These are phyloP conservation scores for Pachyuromys duprasi DNA, from an alignment of 2,797 vertebrate species.

Conservation along the genomic window DNA sequence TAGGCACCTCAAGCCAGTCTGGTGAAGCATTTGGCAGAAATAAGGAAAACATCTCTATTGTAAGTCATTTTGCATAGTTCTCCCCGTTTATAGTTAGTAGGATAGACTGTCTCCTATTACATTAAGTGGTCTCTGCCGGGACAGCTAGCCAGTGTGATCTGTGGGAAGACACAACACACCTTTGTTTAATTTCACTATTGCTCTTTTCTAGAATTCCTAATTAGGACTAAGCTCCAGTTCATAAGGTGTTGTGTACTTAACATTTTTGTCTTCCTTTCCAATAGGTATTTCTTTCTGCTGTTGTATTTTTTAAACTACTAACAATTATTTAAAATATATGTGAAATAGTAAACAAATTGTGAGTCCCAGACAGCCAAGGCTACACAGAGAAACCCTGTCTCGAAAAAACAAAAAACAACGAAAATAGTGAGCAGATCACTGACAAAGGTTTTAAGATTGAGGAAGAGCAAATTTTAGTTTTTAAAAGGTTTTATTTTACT, in stretches of 20 bases:
- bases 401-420: too few relatives aligned
- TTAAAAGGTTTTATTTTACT: background rate
- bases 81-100: slow-evolving; percentile 21
- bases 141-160: slow-evolving; percentile 75
- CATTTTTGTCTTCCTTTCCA: background rate
- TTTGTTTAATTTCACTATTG: slow-evolving; percentile 7
- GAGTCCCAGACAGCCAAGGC: too few relatives aligned
- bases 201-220: background rate
- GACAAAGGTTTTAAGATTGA: background rate
- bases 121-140: slow-evolving; percentile 59
- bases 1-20: slow-evolving; percentile 79
- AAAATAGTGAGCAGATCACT: background rate
- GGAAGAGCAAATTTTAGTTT: background rate
- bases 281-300: background rate
- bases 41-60: slow-evolving; percentile 80
- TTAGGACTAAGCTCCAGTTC: background rate
- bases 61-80: slow-evolving; percentile 76
- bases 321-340: background rate
- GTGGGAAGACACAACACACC: slow-evolving; percentile 75
- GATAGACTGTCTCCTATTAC: background rate
- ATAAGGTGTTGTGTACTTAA: background rate
- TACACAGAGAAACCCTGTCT: too few relatives aligned
- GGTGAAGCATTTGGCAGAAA: slow-evolving; percentile 82
- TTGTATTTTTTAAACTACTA: background rate
- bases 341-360: background rate